Evolutionary conservation across 1,140 invertebrate genomes (phyloP), one percentile per base, ranked within the genome.

Genomic region (Euglossa dilemma): DNA sequence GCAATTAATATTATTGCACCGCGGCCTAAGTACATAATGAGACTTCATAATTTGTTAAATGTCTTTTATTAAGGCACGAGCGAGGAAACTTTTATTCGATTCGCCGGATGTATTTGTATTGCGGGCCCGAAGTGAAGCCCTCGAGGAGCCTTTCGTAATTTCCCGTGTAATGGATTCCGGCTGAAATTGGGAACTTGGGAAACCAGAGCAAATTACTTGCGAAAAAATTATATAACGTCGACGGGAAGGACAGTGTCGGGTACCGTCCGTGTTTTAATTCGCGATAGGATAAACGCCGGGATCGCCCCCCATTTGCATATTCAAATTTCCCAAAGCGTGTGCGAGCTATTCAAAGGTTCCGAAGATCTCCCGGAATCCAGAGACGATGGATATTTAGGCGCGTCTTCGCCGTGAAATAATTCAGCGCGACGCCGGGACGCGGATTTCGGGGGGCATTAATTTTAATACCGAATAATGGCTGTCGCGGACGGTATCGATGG

Each of bases 1-100:
- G 69, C 67, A 80, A 80, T 80, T 73, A 80, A 73, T 80, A 64
- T 80, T 73, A 80, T 73, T 80, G 57, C 69, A 50, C 20, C 66
- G 25, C 61, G 45, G 25, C 78, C 57, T 64, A 73, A 70, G 54
- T 25, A n/a, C 50, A 52, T 50, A 54, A 61, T 25, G 28, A 54
- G 78, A 73, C 70, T 73, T 80, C 36, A 61, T 54, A 80, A 74
- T 80, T 74, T 61, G 69, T 80, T 80, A 36, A 61, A 80, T 74
- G 71, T 45, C 57, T 52, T 73, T 80, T 66, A 69, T 80, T 43
- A 54, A 64, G 50, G 16, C 59, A 52, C 50, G 36, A 36, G 36
- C 11, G 36, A 14, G 43, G 45, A 25, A 80, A 70, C 54, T 80
- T 80, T 64, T 36, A 64, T 76, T 76, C 74, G 59, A 76, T 76